Percentiles rank a stretch among this genome's conserved stretches.
Conservation (phyloP, 1,140 invertebrate species). For the Bombus consobrinus region DNA sequence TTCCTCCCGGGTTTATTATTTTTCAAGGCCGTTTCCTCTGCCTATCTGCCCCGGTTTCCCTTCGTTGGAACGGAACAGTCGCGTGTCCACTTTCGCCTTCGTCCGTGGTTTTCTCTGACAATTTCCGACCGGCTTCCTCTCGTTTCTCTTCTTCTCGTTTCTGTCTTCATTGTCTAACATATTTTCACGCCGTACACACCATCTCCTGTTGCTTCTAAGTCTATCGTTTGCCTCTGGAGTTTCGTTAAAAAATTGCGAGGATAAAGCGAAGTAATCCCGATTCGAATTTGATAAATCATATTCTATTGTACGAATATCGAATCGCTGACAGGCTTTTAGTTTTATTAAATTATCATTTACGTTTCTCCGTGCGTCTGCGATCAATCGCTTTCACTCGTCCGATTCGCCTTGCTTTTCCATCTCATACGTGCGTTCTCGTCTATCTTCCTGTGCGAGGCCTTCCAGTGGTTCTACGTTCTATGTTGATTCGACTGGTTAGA, state of each 20-base stretch:
- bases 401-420: neutral
- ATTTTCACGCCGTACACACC: neutral
- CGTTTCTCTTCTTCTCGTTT: neutral
- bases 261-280: too few species aligned
- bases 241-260: too few species aligned
- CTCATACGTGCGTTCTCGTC: neutral
- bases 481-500: neutral
- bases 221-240: too few species aligned
- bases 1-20: slow-evolving; percentile 2
- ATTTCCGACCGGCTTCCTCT: neutral
- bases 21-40: slow-evolving; percentile 13
- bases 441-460: slow-evolving; percentile 15
- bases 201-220: neutral
- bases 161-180: neutral
- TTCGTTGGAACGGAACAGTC: too few species aligned
- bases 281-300: too few species aligned
- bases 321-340: too few species aligned
- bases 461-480: neutral
- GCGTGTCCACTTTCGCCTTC: neutral
- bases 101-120: neutral
- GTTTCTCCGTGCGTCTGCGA: too few species aligned
- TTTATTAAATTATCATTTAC: neutral
- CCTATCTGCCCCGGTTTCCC: neutral
- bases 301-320: too few species aligned
- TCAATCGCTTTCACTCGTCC: neutral